Base-by-base conservation (phyloP, 2,797 vertebrate genomes). In the Coregonus sp. region DNA sequence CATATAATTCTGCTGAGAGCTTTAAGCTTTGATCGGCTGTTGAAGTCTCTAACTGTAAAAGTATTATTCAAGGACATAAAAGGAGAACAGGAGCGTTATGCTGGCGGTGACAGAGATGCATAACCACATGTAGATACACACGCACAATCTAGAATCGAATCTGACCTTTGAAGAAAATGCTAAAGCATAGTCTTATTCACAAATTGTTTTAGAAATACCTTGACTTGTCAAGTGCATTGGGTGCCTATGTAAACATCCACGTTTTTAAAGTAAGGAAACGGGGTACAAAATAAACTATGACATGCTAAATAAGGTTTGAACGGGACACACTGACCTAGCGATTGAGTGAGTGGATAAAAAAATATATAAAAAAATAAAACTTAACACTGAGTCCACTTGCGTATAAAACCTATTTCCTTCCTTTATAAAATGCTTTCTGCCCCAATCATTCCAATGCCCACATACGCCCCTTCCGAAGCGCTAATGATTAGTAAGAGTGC, bases 41-140 rank as follows among this genome's bases (percentile, higher is more conserved):
- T 84, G 40, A 47, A 69, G 15, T 69, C 84, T 82, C 84, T 74
- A 31, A 73, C 56, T 18, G 16, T 56, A 65, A 12, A 3, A 51
- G 70, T 77, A 29, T 81, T 78, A 37, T 82, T 80, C 70, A 85
- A 80, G 82, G 77, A 85, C 83, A 40, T 12, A 33, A 72, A 40
- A 47, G 77, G 61, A 77, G 68, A 80, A 75, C 2, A 2, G 63
- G 56, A 51, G 61, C 71, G 52, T 35, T 51, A 65, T 52, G 56
- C 25, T 40, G 56, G 67, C 69, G 50, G 35, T 50, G 78, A 80
- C 74, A 80, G 78, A 81, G 76, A 82, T 29, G 25, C 54, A 80
- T 20, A 75, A 75, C 73, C 74, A 9, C 54, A 51, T 73, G 65
- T 16, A 72, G 65, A 73, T 73, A 75, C 18, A 63, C 29, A 70